Evolutionary conservation across 2,797 vertebrate genomes (phyloP).

Genomic region (Leptodactylus fallax): DNA sequence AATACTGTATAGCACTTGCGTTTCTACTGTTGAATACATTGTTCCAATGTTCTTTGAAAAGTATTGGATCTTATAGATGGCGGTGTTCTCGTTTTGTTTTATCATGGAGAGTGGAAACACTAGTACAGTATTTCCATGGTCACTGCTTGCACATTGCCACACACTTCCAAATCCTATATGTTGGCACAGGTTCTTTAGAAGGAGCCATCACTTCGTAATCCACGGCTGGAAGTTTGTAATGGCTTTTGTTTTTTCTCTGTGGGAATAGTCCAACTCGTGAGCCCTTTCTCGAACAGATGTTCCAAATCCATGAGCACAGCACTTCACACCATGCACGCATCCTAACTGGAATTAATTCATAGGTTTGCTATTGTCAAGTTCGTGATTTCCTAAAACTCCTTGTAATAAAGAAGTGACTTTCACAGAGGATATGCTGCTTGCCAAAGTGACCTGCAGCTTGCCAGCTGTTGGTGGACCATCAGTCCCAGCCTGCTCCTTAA

Average conservation of each 20-base stretch:
- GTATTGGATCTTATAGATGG: neutral
- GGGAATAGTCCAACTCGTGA: constrained; percentile 59
- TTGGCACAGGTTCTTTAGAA: constrained; percentile 38
- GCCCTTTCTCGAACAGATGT: constrained; percentile 58
- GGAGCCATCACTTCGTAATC: constrained; percentile 38
- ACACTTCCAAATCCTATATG: constrained; percentile 46
- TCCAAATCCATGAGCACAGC: constrained; percentile 39
- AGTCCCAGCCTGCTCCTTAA: neutral
- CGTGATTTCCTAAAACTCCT: constrained; percentile 44
- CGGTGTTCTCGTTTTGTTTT: no score
- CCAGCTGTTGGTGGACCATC: constrained; percentile 20
- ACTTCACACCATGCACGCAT: constrained; percentile 52
- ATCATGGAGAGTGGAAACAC: neutral
- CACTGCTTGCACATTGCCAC: constrained; percentile 39
- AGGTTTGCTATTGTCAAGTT: constrained; percentile 40
- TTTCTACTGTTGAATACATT: neutral
- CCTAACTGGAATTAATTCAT: constrained; percentile 52
- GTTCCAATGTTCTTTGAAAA: no score
- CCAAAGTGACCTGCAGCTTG: constrained; percentile 33
- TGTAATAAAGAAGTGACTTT: constrained; percentile 22
- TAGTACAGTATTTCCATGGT: neutral
- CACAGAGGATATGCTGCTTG: constrained; percentile 35
- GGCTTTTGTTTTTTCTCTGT: constrained; percentile 49
- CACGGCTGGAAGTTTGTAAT: constrained; percentile 38
- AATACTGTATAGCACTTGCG: neutral